A percentile compares a stretch with the other conserved stretches of the same genome.
phyloP scores from a whole-genome alignment of 2,888 invertebrate species.

The Cylloceria caligata region DNA sequence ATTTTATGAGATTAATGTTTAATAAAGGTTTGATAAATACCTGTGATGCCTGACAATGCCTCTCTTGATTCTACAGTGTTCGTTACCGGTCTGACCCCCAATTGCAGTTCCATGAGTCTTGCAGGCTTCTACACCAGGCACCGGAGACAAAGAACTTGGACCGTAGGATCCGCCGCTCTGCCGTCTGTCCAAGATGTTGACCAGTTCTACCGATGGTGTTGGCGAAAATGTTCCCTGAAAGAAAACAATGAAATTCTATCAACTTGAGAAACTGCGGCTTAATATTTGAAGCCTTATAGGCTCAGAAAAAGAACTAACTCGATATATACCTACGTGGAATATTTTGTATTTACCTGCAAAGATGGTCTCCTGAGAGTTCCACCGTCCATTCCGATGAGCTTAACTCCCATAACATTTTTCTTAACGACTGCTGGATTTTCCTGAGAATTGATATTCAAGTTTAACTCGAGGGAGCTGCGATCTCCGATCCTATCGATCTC shows the following conservation, averaged over 20 bases:
- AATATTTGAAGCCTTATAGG: no score
- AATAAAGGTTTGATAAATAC: conserved; percentile 74
- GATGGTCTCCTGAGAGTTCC: conserved; percentile 81
- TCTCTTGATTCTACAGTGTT: conserved; percentile 82
- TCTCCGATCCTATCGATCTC: conserved; percentile 73
- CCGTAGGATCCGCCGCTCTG: conserved; percentile 82
- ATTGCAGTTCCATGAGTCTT: conserved; percentile 83
- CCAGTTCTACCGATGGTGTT: conserved; percentile 83
- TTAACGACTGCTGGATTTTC: conserved; percentile 73
- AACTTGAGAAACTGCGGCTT: no score
- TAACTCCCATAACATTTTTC: conserved; percentile 82
- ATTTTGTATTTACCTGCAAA: conserved; percentile 76
- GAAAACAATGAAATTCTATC: conserved; percentile 8
- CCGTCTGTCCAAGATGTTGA: conserved; percentile 82
- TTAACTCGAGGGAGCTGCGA: conserved; percentile 80
- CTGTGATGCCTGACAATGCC: conserved; percentile 84
- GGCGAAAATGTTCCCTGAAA: conserved; percentile 83
- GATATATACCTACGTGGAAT: no score
- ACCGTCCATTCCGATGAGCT: conserved; percentile 83
- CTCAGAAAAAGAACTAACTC: no score
- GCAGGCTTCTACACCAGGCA: conserved; percentile 83
- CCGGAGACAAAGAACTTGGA: conserved; percentile 82
- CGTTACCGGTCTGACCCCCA: conserved; percentile 80
- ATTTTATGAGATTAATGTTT: no score
- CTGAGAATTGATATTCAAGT: conserved; percentile 75